Base-by-base conservation (phyloP, 2,113 vertebrate genomes). In the Labeo rohita region DNA sequence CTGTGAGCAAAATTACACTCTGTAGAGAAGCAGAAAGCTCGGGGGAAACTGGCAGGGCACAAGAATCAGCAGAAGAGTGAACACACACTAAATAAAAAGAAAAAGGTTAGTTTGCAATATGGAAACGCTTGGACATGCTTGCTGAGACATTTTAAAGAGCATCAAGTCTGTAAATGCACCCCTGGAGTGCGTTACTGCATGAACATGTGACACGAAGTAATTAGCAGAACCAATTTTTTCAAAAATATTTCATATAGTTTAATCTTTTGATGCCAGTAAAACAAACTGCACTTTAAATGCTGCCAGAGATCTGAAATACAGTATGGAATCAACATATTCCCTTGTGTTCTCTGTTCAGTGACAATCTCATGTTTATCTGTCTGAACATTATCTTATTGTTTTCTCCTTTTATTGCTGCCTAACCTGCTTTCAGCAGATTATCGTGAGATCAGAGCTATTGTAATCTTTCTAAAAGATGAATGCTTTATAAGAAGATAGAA, bases 41-140 rank as follows among this genome's bases (percentile, higher is more conserved):
- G 10, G 83, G 47, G 49, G 36, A 84, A 78, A 52, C 76, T 66
- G 54, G 50, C 50, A 4, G 49, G 47, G 66, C 68, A 21, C 28
- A 52, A 59, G n/a, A 28, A 28, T 49, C 54, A 61, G 49, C 21
- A 52, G 28, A 66, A 61, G 15, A 75, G 21, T 65, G 36, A 79
- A 21, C 21, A 9, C 56, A 59, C 56, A n/a, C 18, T 21, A 13
- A 52, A 39, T 59, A 56, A 16, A 11, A 45, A 8, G 8, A 45
- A 21, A 13, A 50, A 50, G n/a, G 5, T 28, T 49, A 12, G 11
- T 75, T 75, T 75, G 45, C n/a, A 50, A 12, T n/a, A 6, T 75
- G 11, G 18, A 75, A 75, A 15, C 6, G 6, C 45, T 76, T 76
- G n/a, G 6, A 23, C n/a, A 28, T 7, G 2, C 11, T 50, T 75